Evolutionary conservation across 2,113 vertebrate species (phyloP), one percentile per base, ranked within the genome.

Genomic region (Lanius collurio): DNA sequence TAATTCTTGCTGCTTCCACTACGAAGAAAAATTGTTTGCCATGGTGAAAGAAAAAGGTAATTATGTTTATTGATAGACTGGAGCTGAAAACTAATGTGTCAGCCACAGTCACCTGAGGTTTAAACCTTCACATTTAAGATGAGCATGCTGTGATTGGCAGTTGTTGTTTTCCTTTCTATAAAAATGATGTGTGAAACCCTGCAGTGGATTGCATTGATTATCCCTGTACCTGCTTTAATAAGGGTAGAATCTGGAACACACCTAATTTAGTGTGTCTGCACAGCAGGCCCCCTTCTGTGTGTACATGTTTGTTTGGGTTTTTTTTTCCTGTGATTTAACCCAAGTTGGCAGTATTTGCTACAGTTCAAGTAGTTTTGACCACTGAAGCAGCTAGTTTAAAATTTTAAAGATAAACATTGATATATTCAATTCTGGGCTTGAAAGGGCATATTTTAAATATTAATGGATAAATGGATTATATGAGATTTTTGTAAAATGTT

Each of bases 1-100:
- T 84, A 73, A 89, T 91, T 96, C 93, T 93, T 69, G 63, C 64
- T 93, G 78, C 79, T 91, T 90, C 41, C 74, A 9, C 81, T 33
- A 63, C 69, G 28, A 94, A 96, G 93, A 96, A 71, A 98, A 98
- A 97, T 97, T 95, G 93, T 98, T 99, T 98, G 98, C 98, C 98
- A 99, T 99, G 99, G 99, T 99, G 98, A 99, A 99, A 97, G 98
- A 99, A 97, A 98, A 99, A 99, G 99, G 99, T 99, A 99, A 98
- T 97, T 93, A 64, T 86, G 63, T 69, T 84, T 94, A 90, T 94
- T 91, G 89, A 94, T 93, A 79, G 44, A 35, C 74, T 93, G 74
- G 57, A 94, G 64, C 53, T 24, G 30, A 69, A 89, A 91, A 12
- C 75, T 91, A 23, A 78, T 46, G 50, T 87, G 49, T 39, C 60